phyloP scores from a whole-genome alignment of 2,888 invertebrate genomes.

The Blera fallax region DNA sequence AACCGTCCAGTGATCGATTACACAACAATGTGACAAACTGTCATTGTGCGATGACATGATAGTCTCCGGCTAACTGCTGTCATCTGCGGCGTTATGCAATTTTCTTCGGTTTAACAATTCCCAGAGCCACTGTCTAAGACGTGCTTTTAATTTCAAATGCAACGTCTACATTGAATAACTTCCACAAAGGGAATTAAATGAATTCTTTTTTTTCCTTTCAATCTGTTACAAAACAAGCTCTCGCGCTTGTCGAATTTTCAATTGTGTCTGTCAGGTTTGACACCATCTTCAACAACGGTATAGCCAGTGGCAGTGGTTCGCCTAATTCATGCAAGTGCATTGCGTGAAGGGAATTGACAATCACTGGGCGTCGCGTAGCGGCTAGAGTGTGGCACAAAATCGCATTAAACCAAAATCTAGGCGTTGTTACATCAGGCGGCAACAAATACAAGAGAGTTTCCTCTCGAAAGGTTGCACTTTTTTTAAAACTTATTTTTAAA shows the following conservation, averaged over 20 bases:
- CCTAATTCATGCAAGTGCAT: slow-evolving; percentile 52
- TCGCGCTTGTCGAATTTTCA: slow-evolving; percentile 53
- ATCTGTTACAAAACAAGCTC: slow-evolving; percentile 28
- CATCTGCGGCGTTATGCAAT: slow-evolving; percentile 28
- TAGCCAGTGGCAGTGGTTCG: background rate
- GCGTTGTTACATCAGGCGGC: slow-evolving; percentile 42
- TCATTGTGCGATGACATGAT: background rate
- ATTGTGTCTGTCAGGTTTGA: slow-evolving; percentile 33
- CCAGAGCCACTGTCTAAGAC: slow-evolving; percentile 17
- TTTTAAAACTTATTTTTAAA: slow-evolving; percentile 1
- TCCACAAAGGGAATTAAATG: slow-evolving; percentile 52
- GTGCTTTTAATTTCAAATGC: slow-evolving; percentile 54
- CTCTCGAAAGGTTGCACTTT: background rate
- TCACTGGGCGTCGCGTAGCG: background rate
- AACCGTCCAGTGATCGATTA: slow-evolving; percentile 33
- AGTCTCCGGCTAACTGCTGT: slow-evolving; percentile 7
- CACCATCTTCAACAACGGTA: slow-evolving; percentile 30
- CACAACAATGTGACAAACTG: slow-evolving; percentile 29
- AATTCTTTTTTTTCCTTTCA: slow-evolving; percentile 6
- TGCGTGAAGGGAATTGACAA: slow-evolving; percentile 63
- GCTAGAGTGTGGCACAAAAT: slow-evolving; percentile 39
- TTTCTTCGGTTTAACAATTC: background rate
- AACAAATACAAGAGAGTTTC: slow-evolving; percentile 26
- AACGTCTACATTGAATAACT: slow-evolving; percentile 49
- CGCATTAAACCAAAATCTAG: slow-evolving; percentile 10